phyloP scores from a whole-genome alignment of 2,797 vertebrate species.

The Propithecus perrieri region DNA sequence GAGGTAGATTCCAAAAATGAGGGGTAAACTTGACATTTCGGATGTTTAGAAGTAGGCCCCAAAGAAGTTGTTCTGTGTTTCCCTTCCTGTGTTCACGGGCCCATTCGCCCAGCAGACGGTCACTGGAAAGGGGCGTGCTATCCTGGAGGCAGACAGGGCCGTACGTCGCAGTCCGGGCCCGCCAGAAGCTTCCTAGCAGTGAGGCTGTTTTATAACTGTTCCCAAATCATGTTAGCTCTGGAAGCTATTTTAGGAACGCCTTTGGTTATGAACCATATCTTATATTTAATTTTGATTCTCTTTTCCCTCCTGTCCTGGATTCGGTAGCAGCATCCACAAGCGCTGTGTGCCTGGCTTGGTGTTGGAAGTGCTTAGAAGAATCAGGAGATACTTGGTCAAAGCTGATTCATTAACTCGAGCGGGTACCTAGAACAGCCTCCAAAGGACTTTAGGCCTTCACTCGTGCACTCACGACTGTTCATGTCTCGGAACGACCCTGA shows the following conservation, averaged over 20 bases:
- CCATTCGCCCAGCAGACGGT: not conserved
- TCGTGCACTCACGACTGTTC: not conserved
- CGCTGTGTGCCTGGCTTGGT: not conserved
- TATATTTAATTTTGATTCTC: conserved; percentile 77
- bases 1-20: not conserved
- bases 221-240: conserved; percentile 76
- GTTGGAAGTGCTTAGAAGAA: not conserved
- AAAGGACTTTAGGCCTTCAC: not conserved
- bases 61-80: not conserved
- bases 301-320: conserved; percentile 75
- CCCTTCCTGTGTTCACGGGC: not conserved
- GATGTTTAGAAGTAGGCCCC: not conserved
- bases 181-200: conserved; percentile 26
- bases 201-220: conserved; percentile 77
- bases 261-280: conserved; percentile 78
- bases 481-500: not conserved
- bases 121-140: not conserved
- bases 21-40: not conserved
- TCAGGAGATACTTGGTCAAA: not conserved
- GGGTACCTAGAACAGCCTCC: not conserved
- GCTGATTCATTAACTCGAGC: not conserved
- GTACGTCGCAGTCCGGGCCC: not conserved
- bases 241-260: conserved; percentile 74
- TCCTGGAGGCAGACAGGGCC: not conserved
- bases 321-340: conserved; percentile 59